phyloP scores from a whole-genome alignment of 1,140 invertebrate species.

The Hyphantria cunea region DNA sequence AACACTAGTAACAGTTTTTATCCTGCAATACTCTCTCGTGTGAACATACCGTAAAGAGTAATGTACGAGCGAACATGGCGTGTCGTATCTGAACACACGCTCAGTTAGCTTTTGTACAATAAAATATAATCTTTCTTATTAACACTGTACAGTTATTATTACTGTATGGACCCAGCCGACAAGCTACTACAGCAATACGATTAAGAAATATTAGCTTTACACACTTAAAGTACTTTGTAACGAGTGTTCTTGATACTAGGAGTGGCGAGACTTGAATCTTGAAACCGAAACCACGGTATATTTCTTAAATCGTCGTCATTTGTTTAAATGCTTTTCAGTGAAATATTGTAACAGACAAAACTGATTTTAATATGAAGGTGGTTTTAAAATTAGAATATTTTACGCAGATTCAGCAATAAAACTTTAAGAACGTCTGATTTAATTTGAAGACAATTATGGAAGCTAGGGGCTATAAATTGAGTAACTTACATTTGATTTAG shows the following conservation, averaged over 20 bases:
- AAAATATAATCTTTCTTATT: slow-evolving; percentile 24
- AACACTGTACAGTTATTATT: slow-evolving; percentile 7
- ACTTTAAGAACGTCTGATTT: too few relatives aligned
- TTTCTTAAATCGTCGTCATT: not conserved
- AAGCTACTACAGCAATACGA: not conserved
- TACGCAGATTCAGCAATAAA: too few relatives aligned
- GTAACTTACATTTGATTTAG: too few relatives aligned
- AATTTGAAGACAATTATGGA: too few relatives aligned
- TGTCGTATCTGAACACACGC: slow-evolving; percentile 12
- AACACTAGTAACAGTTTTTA: too few relatives aligned
- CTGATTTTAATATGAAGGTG: not conserved
- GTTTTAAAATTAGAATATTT: too few relatives aligned
- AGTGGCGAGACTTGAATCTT: not conserved
- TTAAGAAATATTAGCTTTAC: not conserved
- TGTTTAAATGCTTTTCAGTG: not conserved
- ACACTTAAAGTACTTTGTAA: not conserved
- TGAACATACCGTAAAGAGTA: slow-evolving; percentile 11
- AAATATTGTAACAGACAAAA: not conserved
- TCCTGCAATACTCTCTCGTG: not conserved
- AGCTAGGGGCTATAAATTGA: too few relatives aligned
- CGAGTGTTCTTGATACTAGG: not conserved
- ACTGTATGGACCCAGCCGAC: not conserved
- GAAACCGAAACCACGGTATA: not conserved
- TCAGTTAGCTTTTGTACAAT: slow-evolving; percentile 27
- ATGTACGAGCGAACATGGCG: slow-evolving; percentile 13